Conservation (phyloP, 1,140 invertebrate genomes). For the Venturia canescens region DNA sequence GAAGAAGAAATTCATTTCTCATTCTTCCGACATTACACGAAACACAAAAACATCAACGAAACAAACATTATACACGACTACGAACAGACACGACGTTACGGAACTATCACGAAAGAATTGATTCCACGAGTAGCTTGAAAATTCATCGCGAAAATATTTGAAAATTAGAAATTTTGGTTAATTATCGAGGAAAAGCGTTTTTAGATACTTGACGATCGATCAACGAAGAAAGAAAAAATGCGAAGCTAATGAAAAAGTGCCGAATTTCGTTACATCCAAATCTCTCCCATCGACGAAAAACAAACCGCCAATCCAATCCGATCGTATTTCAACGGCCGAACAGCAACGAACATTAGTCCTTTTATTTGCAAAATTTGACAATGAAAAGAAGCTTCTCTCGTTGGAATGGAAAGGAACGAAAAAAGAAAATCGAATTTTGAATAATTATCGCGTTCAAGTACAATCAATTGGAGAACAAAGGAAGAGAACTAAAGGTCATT, state of each 20-base stretch:
- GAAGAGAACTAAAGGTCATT: too few species aligned
- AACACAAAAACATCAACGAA: slow-evolving; percentile 6
- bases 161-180: background rate
- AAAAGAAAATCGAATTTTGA: too few species aligned
- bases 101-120: background rate
- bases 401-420: too few species aligned
- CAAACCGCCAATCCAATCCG: background rate
- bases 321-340: background rate
- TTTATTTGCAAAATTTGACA: too few species aligned
- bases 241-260: slow-evolving; percentile 50
- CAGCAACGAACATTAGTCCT: background rate
- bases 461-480: too few species aligned
- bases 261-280: slow-evolving; percentile 49
- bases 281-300: slow-evolving; percentile 14
- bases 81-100: background rate
- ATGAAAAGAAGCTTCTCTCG: too few species aligned
- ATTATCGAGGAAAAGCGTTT: too few species aligned
- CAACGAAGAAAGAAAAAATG: slow-evolving; percentile 13
- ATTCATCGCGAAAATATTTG: background rate
- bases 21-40: slow-evolving; percentile 2
- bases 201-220: background rate
- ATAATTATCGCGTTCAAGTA: too few species aligned
- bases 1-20: slow-evolving; percentile 46
- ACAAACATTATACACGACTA: background rate
- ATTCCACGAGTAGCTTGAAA: background rate